Conservation (phyloP, 2,113 vertebrate genomes). For the Vulpes ferrilata region DNA sequence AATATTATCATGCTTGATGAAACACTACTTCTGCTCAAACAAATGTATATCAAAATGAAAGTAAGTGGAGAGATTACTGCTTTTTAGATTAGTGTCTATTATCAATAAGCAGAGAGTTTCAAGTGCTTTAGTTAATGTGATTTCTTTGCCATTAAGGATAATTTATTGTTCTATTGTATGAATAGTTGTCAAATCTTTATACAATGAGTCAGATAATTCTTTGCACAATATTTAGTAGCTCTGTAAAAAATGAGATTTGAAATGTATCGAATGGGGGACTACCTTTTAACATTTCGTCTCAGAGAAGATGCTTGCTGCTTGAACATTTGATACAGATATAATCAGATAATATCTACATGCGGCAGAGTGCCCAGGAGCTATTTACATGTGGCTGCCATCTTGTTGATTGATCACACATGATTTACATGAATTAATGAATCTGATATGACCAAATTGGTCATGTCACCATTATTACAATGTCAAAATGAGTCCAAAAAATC, state of each 20-base stretch:
- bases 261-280: slow-evolving; percentile 27
- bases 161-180: slow-evolving; percentile 72
- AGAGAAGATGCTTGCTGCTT: slow-evolving; percentile 52
- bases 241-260: slow-evolving; percentile 71
- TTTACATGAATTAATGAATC: slow-evolving; percentile 31
- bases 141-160: slow-evolving; percentile 72
- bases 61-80: slow-evolving; percentile 67
- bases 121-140: slow-evolving; percentile 71
- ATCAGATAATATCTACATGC: slow-evolving; percentile 58
- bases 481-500: slow-evolving; percentile 17
- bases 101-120: slow-evolving; percentile 70
- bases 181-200: slow-evolving; percentile 74
- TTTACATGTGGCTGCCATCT: slow-evolving; percentile 60
- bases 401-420: slow-evolving; percentile 39
- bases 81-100: slow-evolving; percentile 73
- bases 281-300: slow-evolving; percentile 52
- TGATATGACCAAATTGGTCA: slow-evolving; percentile 41
- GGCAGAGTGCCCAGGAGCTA: slow-evolving; percentile 41
- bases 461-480: slow-evolving; percentile 18
- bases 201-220: slow-evolving; percentile 68
- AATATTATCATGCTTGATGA: slow-evolving; percentile 42
- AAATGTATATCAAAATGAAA: slow-evolving; percentile 70
- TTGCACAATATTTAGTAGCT: slow-evolving; percentile 68
- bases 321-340: slow-evolving; percentile 26
- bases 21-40: slow-evolving; percentile 53